These are phyloP conservation scores for Lagodon rhomboides DNA, from an alignment of 2,797 vertebrate genomes.

Conservation along the genomic window DNA sequence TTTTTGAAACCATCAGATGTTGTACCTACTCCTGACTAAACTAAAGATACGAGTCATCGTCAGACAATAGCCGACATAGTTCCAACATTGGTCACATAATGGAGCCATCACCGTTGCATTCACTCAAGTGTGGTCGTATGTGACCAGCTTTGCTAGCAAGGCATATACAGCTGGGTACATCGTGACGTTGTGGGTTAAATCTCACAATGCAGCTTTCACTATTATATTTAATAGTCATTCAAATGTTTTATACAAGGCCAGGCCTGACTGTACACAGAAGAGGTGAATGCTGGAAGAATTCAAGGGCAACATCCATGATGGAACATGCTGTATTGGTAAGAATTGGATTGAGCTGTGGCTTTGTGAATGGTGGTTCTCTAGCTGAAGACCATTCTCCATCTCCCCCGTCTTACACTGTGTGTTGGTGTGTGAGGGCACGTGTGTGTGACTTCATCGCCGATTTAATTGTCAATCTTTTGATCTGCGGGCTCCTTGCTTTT, in stretches of 20 bases:
- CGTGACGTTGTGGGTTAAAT: neutral
- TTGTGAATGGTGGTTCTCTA: neutral
- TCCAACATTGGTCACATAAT: too few relatives aligned
- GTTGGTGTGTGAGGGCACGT: constrained; percentile 1
- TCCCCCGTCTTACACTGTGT: neutral
- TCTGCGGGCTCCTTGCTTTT: constrained; percentile 41
- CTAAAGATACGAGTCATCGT: too few relatives aligned
- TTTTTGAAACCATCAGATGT: constrained; percentile 18
- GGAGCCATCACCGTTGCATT: too few relatives aligned
- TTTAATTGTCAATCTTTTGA: constrained; percentile 55
- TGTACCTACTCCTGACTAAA: too few relatives aligned
- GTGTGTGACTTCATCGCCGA: constrained; percentile 22
- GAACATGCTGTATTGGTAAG: neutral
- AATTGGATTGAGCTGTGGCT: neutral
- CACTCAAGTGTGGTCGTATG: too few relatives aligned
- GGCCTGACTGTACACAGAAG: neutral
- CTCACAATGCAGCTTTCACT: neutral
- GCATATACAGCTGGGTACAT: neutral
- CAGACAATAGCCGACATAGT: too few relatives aligned
- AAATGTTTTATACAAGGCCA: neutral
- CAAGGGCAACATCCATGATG: too few relatives aligned
- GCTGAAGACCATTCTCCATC: neutral
- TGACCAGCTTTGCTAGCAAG: neutral
- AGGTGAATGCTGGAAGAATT: neutral
- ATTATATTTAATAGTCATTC: neutral